Percentiles rank a stretch among this genome's conserved stretches.
These are phyloP conservation scores for Alouatta palliata DNA, from an alignment of 2,113 vertebrate species.

Conservation along the genomic window DNA sequence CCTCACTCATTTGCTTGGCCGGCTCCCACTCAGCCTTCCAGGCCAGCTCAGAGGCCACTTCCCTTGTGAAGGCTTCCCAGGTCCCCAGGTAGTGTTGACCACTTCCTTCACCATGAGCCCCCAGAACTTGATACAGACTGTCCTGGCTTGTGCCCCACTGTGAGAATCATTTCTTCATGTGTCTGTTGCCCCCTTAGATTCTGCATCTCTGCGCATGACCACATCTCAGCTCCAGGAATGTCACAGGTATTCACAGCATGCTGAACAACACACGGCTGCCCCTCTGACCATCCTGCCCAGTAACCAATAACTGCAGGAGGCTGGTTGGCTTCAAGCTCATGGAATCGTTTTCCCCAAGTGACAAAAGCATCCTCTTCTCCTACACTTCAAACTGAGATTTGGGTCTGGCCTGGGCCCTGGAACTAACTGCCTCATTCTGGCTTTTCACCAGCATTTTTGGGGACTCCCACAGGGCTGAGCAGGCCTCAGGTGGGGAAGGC, in stretches of 20 bases:
- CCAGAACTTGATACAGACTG: background rate
- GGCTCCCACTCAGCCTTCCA: background rate
- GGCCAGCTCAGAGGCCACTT: background rate
- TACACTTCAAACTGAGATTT: background rate
- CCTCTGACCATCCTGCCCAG: background rate
- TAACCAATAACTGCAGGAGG: background rate
- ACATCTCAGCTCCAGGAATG: background rate
- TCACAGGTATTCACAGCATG: background rate
- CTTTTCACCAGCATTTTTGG: slow-evolving; percentile 40
- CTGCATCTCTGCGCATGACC: background rate
- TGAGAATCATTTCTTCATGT: background rate
- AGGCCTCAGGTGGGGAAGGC: slow-evolving; percentile 50
- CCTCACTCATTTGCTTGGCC: background rate
- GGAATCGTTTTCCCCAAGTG: background rate
- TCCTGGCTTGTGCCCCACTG: background rate
- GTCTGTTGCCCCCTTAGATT: background rate
- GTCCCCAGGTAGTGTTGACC: background rate
- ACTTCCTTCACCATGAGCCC: background rate
- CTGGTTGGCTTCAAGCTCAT: background rate
- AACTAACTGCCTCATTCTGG: slow-evolving; percentile 22
- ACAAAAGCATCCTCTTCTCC: slow-evolving; percentile 24
- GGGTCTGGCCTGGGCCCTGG: background rate
- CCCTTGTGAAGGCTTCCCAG: background rate
- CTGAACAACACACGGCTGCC: background rate
- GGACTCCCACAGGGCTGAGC: slow-evolving; percentile 38